Evolutionary conservation across 2,888 invertebrate genomes (phyloP).

Genomic region (Thereva unica): DNA sequence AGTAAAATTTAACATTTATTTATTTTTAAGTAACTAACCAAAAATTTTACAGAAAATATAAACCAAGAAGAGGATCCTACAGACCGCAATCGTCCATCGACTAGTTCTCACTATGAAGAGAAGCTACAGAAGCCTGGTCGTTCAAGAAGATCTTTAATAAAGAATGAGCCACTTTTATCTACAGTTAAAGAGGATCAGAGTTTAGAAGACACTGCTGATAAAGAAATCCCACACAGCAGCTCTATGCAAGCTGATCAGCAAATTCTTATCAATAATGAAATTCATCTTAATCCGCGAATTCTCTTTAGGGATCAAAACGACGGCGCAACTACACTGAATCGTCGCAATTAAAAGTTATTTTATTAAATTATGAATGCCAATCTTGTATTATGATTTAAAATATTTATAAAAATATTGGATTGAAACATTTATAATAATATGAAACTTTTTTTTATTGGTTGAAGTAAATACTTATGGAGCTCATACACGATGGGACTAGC

Average conservation of each 20-base stretch:
- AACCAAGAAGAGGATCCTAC: neutral
- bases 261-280: conserved; percentile 3
- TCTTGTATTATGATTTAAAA: no score
- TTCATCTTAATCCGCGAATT: conserved; percentile 29
- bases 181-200: no score
- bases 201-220: neutral
- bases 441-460: no score
- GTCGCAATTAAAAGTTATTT: neutral
- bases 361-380: neutral
- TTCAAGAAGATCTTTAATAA: no score
- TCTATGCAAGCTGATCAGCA: neutral
- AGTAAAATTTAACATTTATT: neutral
- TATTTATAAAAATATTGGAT: no score
- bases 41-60: conserved; percentile 3
- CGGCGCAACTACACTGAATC: conserved; percentile 27
- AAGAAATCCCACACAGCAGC: neutral
- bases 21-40: neutral
- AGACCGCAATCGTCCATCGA: no score
- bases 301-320: conserved; percentile 31
- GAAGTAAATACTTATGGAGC: no score
- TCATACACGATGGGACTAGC: no score
- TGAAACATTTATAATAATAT: no score
- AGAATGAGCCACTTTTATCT: no score
- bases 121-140: no score
- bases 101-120: no score